These are phyloP conservation scores for Sebastes taczanowskii DNA, from an alignment of 2,797 vertebrate genomes.

Conservation along the genomic window DNA sequence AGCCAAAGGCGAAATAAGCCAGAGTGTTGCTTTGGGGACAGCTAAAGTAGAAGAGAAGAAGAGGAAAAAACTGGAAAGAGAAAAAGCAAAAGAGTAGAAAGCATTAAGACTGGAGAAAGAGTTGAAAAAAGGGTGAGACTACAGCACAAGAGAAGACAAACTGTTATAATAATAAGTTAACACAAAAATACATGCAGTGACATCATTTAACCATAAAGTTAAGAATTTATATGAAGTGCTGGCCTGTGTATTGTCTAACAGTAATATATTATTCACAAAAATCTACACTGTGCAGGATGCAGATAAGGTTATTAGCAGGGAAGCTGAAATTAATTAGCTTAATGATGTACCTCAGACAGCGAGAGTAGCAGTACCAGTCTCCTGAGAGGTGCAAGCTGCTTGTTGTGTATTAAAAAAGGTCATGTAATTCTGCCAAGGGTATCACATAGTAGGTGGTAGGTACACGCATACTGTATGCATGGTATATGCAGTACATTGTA, in stretches of 20 bases:
- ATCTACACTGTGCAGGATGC: neutral
- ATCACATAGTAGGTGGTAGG: neutral
- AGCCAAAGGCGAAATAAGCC: neutral
- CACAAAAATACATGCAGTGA: neutral
- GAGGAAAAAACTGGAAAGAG: neutral
- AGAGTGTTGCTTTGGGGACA: constrained; percentile 6
- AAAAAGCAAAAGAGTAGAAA: neutral
- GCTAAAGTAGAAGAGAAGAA: neutral
- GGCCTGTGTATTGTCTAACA: neutral
- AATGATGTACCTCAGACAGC: constrained; percentile 1
- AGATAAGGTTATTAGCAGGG: neutral
- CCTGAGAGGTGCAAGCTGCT: neutral
- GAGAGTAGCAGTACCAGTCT: neutral
- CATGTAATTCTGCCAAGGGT: neutral
- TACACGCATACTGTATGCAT: neutral
- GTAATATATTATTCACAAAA: constrained; percentile 5
- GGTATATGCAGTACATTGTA: neutral
- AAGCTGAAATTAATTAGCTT: constrained; percentile 23
- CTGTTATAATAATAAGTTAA: neutral
- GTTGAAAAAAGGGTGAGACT: neutral
- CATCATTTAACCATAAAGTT: neutral
- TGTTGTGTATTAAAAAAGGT: constrained; percentile 1
- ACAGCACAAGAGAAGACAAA: neutral
- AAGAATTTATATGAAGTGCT: neutral
- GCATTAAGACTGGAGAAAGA: neutral